Percentiles rank a stretch among this genome's conserved stretches.
These are phyloP conservation scores for Drosophila cardini DNA, from an alignment of 1,140 invertebrate genomes.

Conservation along the genomic window DNA sequence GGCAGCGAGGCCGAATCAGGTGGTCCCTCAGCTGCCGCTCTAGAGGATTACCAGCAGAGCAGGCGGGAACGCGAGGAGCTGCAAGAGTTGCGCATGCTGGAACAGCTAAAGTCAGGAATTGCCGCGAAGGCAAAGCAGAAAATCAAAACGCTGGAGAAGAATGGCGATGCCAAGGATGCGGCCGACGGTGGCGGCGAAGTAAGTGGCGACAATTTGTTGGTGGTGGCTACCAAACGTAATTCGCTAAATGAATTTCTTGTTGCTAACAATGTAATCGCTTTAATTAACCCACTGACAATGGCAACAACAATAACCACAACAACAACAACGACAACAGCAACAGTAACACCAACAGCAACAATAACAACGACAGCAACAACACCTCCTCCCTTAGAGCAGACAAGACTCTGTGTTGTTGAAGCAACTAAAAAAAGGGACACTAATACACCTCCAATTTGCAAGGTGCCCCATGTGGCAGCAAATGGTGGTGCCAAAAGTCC, in stretches of 20 bases:
- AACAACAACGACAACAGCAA: slow-evolving; percentile 25
- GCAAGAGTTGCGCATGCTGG: slow-evolving; percentile 88
- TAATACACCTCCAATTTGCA: slow-evolving; percentile 70
- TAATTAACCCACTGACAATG: slow-evolving; percentile 72
- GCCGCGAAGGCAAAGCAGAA: slow-evolving; percentile 88
- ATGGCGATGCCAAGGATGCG: slow-evolving; percentile 75
- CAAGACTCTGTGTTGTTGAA: slow-evolving; percentile 7
- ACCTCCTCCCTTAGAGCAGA: slow-evolving; percentile 36
- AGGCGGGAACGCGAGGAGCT: slow-evolving; percentile 64
- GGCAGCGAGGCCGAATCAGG: slow-evolving; percentile 85
- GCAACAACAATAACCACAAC: slow-evolving; percentile 24
- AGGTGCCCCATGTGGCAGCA: slow-evolving; percentile 62
- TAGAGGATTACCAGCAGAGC: slow-evolving; percentile 85
- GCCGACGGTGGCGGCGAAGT: slow-evolving; percentile 63
- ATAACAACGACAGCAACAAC: slow-evolving; percentile 35
- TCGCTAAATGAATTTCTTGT: slow-evolving; percentile 83
- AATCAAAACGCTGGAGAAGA: slow-evolving; percentile 85
- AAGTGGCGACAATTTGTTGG: slow-evolving; percentile 60
- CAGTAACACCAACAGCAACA: slow-evolving; percentile 31
- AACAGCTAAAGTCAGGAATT: slow-evolving; percentile 87
- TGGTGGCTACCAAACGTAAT: slow-evolving; percentile 71
- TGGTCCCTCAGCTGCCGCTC: slow-evolving; percentile 34
- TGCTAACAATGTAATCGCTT: slow-evolving; percentile 80
- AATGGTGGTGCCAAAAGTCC: slow-evolving; percentile 75
- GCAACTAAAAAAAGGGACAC: slow-evolving; percentile 50